Evolutionary conservation across 2,888 invertebrate genomes (phyloP).

Genomic region (Pandemis corylana): DNA sequence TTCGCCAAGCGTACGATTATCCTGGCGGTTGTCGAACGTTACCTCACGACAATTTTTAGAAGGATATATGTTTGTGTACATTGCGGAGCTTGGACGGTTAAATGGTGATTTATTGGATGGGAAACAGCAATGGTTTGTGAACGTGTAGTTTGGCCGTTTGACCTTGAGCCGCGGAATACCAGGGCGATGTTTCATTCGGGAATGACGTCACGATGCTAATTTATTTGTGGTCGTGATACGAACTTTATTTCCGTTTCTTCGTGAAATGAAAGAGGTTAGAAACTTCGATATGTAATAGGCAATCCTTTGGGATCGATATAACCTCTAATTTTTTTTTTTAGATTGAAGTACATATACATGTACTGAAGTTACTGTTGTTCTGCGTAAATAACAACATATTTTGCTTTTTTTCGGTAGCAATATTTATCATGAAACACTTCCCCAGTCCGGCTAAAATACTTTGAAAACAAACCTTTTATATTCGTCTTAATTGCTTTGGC

Average conservation of each 20-base stretch:
- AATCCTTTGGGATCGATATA: neutral
- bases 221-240: constrained; percentile 34
- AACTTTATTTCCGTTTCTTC: constrained; percentile 33
- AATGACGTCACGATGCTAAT: constrained; percentile 35
- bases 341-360: no score
- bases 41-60: constrained; percentile 39
- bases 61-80: constrained; percentile 29
- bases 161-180: constrained; percentile 39
- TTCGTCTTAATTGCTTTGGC: neutral
- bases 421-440: no score
- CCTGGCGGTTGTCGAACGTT: constrained; percentile 23
- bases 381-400: no score
- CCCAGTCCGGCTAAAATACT: neutral
- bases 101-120: constrained; percentile 32
- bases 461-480: neutral
- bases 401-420: no score
- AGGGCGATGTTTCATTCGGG: constrained; percentile 35
- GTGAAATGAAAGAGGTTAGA: neutral
- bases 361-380: no score
- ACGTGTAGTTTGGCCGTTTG: constrained; percentile 26
- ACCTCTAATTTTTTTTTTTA: no score
- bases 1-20: constrained; percentile 33
- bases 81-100: constrained; percentile 27
- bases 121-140: constrained; percentile 38
- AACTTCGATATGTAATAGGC: neutral